Percentiles rank a stretch among this genome's conserved stretches.
These are phyloP conservation scores for Eulithis prunata DNA, from an alignment of 2,888 invertebrate genomes.

Conservation along the genomic window DNA sequence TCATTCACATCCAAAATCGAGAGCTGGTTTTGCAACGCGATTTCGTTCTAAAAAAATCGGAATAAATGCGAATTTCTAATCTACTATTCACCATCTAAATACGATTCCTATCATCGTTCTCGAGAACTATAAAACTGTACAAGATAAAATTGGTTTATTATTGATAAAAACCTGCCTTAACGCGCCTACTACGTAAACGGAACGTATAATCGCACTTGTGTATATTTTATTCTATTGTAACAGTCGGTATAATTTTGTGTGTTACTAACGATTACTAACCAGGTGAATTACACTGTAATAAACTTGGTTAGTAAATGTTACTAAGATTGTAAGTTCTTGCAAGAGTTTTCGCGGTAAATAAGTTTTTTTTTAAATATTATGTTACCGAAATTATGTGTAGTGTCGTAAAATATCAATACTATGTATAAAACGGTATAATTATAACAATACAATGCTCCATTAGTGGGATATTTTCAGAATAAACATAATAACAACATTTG, in stretches of 20 bases:
- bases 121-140: no score
- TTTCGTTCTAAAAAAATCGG: not conserved
- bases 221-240: constrained; percentile 18
- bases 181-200: constrained; percentile 17
- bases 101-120: no score
- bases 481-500: constrained; percentile 19
- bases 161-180: not conserved
- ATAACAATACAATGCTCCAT: constrained; percentile 28
- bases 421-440: constrained; percentile 24
- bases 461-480: constrained; percentile 23
- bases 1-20: no score
- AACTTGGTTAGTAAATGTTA: not conserved
- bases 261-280: constrained; percentile 2
- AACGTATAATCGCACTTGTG: constrained; percentile 32
- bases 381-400: constrained; percentile 10
- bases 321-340: not conserved
- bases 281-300: not conserved
- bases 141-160: constrained; percentile 9
- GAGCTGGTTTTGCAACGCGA: not conserved
- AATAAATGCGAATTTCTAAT: not conserved
- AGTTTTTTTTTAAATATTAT: constrained; percentile 3
- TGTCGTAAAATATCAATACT: constrained; percentile 18
- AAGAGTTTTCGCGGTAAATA: not conserved
- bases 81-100: not conserved
- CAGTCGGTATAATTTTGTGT: constrained; percentile 23